These are phyloP conservation scores for Oryzias melastigma DNA, from an alignment of 2,113 vertebrate species.

Conservation along the genomic window DNA sequence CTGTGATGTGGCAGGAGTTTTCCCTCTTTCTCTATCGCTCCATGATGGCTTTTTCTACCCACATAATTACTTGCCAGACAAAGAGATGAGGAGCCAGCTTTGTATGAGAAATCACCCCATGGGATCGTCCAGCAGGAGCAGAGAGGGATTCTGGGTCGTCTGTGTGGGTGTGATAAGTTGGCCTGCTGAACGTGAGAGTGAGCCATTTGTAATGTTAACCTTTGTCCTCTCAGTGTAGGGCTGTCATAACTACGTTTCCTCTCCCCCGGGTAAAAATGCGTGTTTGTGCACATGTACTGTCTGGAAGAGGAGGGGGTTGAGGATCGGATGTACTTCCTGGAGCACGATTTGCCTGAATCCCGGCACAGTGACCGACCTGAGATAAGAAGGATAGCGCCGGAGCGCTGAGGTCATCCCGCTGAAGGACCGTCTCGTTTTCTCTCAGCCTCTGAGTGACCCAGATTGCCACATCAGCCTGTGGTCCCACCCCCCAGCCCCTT, in stretches of 20 bases:
- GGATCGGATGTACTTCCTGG: slow-evolving; percentile 50
- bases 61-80: slow-evolving; percentile 2
- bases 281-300: slow-evolving; percentile 23
- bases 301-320: slow-evolving; percentile 26
- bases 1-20: slow-evolving; percentile 18
- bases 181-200: slow-evolving; percentile 56
- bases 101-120: slow-evolving; percentile 14
- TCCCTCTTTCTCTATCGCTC: slow-evolving; percentile 17
- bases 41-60: background rate
- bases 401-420: slow-evolving; percentile 57
- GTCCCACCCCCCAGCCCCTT: slow-evolving; percentile 10
- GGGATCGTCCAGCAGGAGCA: slow-evolving; percentile 27
- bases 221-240: slow-evolving; percentile 47
- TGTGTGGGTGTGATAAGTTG: slow-evolving; percentile 34
- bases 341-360: slow-evolving; percentile 24
- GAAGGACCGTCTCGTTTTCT: slow-evolving; percentile 24
- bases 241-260: slow-evolving; percentile 58
- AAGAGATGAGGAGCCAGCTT: slow-evolving; percentile 46
- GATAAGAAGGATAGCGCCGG: slow-evolving; percentile 58
- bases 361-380: slow-evolving; percentile 30
- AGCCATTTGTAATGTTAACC: slow-evolving; percentile 67
- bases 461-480: slow-evolving; percentile 55
- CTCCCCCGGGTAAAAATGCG: slow-evolving; percentile 32
- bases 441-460: slow-evolving; percentile 52
- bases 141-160: slow-evolving; percentile 30